A percentile compares a stretch with the other conserved stretches of the same genome.
Conservation (phyloP, 2,888 invertebrate genomes). For the Camponotus fellah region DNA sequence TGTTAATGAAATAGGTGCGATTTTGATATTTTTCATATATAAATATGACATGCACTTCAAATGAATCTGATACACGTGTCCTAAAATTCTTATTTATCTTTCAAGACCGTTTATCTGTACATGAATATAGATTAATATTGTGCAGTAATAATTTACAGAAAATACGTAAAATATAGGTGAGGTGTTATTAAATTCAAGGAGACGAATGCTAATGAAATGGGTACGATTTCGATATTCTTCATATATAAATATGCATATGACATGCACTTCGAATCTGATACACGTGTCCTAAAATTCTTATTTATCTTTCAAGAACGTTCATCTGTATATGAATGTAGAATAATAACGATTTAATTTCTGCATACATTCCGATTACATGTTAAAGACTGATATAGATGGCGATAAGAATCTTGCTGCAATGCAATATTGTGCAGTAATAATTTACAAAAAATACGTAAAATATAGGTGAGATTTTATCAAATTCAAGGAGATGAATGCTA, state of each 20-base stretch:
- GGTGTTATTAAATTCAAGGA: constrained; percentile 29
- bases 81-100: too few relatives aligned
- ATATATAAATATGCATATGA: neutral
- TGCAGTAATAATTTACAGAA: constrained; percentile 22
- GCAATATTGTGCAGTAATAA: constrained; percentile 3
- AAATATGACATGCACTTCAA: too few relatives aligned
- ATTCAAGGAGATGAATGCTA: constrained; percentile 26
- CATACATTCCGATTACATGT: neutral
- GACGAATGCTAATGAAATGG: constrained; percentile 26
- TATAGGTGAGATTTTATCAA: constrained; percentile 6
- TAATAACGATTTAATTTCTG: constrained; percentile 2
- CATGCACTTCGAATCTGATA: neutral
- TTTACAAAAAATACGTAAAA: constrained; percentile 23
- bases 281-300: neutral
- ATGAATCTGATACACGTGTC: too few relatives aligned
- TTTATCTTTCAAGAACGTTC: neutral
- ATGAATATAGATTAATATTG: neutral
- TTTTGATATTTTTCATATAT: too few relatives aligned
- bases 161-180: constrained; percentile 6
- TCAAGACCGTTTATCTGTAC: too few relatives aligned
- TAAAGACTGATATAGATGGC: neutral
- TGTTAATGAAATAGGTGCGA: too few relatives aligned
- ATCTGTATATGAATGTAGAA: neutral
- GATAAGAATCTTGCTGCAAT: constrained; percentile 33
- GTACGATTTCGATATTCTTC: constrained; percentile 14